These are phyloP conservation scores for Nemotelus nigrinus DNA, from an alignment of 2,888 invertebrate species.

Conservation along the genomic window DNA sequence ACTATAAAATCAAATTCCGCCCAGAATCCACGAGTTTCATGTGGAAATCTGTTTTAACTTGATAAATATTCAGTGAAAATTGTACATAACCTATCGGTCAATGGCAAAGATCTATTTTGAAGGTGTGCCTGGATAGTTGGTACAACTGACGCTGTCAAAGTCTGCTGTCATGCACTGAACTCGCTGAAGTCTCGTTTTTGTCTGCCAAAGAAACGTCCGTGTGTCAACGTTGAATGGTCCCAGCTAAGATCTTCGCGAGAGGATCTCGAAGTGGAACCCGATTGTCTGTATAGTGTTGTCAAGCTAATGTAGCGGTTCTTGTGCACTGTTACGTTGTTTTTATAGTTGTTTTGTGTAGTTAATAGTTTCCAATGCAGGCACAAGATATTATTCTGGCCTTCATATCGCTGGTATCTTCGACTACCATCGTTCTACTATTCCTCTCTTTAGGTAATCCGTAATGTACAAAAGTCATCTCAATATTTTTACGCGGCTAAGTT, in stretches of 20 bases:
- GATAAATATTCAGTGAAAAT: too few relatives aligned
- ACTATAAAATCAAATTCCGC: too few relatives aligned
- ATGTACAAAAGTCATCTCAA: background rate
- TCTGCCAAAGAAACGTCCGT: background rate
- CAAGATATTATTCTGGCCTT: slow-evolving; percentile 34
- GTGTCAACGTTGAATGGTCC: slow-evolving; percentile 7
- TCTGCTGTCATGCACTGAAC: slow-evolving; percentile 3
- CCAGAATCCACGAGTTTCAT: too few relatives aligned
- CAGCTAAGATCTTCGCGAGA: background rate
- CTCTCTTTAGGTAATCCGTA: slow-evolving; percentile 30
- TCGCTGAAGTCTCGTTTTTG: background rate
- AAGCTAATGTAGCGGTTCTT: slow-evolving; percentile 19
- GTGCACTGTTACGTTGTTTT: background rate
- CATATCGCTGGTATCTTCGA: slow-evolving; percentile 31
- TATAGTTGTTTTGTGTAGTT: slow-evolving; percentile 24
- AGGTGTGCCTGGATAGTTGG: too few relatives aligned
- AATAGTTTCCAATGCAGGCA: slow-evolving; percentile 31
- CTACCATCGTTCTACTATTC: slow-evolving; percentile 35
- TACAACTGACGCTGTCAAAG: too few relatives aligned
- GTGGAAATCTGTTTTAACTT: too few relatives aligned
- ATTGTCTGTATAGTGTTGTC: background rate
- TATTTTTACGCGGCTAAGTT: too few relatives aligned
- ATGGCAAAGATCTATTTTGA: too few relatives aligned
- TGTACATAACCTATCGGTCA: too few relatives aligned
- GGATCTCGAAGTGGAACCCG: background rate